A percentile compares a stretch with the other conserved stretches of the same genome.
These are phyloP conservation scores for Ptychoptera albimana DNA, from an alignment of 2,888 invertebrate genomes.

Conservation along the genomic window DNA sequence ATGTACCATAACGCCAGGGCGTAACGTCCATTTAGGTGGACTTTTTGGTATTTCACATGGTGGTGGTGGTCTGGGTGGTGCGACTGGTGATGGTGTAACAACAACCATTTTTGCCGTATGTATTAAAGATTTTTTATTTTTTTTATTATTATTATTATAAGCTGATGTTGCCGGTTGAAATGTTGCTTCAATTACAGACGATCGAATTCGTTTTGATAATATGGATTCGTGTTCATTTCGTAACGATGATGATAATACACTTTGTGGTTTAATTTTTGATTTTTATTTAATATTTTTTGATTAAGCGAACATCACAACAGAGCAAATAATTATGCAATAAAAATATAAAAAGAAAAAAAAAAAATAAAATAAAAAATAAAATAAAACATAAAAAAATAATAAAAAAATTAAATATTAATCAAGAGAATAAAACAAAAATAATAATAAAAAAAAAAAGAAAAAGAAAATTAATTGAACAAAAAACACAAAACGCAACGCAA, in stretches of 20 bases:
- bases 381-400: slow-evolving; percentile 8
- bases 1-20: slow-evolving; percentile 77
- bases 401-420: slow-evolving; percentile 6
- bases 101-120: too few relatives aligned
- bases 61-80: slow-evolving; percentile 5
- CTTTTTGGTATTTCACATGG: slow-evolving; percentile 23
- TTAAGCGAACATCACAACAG: slow-evolving; percentile 5
- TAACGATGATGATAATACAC: background rate
- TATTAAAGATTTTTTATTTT: background rate
- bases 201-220: slow-evolving; percentile 6
- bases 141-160: background rate
- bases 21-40: slow-evolving; percentile 60
- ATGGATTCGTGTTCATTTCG: background rate
- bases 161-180: slow-evolving; percentile 20
- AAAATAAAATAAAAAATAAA: slow-evolving; percentile 10
- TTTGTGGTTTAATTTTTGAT: background rate
- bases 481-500: background rate
- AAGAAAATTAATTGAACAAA: too few relatives aligned
- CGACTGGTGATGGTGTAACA: slow-evolving; percentile 9
- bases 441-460: slow-evolving; percentile 3
- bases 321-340: slow-evolving; percentile 4
- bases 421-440: slow-evolving; percentile 7
- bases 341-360: slow-evolving; percentile 10
- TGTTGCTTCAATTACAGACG: slow-evolving; percentile 11
- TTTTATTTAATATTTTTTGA: background rate